phyloP scores from a whole-genome alignment of 64 coral and sea anemone species.

The Montipora cactus region DNA sequence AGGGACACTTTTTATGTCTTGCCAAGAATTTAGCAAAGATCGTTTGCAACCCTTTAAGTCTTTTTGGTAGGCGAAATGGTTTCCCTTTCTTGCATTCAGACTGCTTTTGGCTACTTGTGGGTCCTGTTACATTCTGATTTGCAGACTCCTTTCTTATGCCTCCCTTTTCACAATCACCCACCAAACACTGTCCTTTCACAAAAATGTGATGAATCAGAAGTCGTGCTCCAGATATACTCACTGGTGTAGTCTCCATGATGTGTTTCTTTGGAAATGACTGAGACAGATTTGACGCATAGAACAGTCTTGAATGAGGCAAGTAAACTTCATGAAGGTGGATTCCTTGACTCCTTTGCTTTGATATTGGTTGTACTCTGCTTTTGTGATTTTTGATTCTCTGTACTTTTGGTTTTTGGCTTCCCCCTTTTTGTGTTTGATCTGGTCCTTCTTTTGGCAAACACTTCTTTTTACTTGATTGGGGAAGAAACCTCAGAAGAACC shows the following conservation, averaged over 20 bases:
- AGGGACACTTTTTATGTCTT: slow-evolving; percentile 62
- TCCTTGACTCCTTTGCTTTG: not conserved
- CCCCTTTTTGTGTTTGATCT: not conserved
- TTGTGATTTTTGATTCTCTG: slow-evolving; percentile 13
- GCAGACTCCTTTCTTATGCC: not conserved
- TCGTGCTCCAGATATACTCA: slow-evolving; percentile 52
- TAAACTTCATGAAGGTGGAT: not conserved
- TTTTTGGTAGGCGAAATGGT: slow-evolving; percentile 46
- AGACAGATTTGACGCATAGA: slow-evolving; percentile 60
- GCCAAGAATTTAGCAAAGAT: slow-evolving; percentile 53
- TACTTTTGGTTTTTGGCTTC: not conserved
- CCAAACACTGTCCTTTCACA: not conserved
- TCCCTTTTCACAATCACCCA: not conserved
- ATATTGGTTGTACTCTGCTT: not conserved
- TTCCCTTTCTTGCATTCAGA: not conserved
- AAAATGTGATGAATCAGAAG: slow-evolving; percentile 70
- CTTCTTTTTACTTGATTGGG: not conserved
- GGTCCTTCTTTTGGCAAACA: not conserved
- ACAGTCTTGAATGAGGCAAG: slow-evolving; percentile 21
- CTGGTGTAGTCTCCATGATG: slow-evolving; percentile 45
- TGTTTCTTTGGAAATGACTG: slow-evolving; percentile 64
- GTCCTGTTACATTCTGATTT: not conserved
- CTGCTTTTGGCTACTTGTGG: not conserved
- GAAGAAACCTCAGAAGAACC: not conserved
- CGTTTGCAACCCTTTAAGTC: slow-evolving; percentile 33